Evolutionary conservation across 2,113 vertebrate genomes (phyloP).

Genomic region (Electrona antarctica): DNA sequence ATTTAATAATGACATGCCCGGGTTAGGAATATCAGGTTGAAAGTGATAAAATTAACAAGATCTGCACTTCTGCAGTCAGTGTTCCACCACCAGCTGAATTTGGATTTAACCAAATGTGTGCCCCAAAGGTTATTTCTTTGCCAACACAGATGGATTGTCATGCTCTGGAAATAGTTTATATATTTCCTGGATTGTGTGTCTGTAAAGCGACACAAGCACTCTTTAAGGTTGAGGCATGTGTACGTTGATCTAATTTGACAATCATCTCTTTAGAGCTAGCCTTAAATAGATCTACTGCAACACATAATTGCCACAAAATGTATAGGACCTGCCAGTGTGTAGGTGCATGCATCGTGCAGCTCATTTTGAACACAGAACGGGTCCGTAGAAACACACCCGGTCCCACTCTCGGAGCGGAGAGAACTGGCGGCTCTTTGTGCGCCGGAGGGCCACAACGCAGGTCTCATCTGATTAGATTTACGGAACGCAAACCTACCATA

Average conservation of each 20-base stretch:
- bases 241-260: slow-evolving; percentile 3
- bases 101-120: not conserved
- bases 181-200: not conserved
- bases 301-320: not conserved
- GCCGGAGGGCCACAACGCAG: not conserved
- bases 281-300: not conserved
- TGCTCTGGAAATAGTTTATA: slow-evolving; percentile 7
- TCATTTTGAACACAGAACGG: not conserved
- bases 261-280: slow-evolving; percentile 1
- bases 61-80: too few species aligned
- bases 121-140: not conserved
- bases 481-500: not conserved
- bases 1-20: too few species aligned
- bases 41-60: not conserved
- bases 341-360: not conserved
- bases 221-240: not conserved
- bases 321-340: not conserved
- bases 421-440: not conserved
- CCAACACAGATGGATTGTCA: not conserved
- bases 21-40: too few species aligned
- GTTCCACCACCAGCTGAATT: not conserved
- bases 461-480: not conserved
- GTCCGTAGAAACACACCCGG: not conserved
- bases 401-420: not conserved
- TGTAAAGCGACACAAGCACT: not conserved